Conservation (phyloP, 1,140 invertebrate species). For the Temnothorax curvispinosus region DNA sequence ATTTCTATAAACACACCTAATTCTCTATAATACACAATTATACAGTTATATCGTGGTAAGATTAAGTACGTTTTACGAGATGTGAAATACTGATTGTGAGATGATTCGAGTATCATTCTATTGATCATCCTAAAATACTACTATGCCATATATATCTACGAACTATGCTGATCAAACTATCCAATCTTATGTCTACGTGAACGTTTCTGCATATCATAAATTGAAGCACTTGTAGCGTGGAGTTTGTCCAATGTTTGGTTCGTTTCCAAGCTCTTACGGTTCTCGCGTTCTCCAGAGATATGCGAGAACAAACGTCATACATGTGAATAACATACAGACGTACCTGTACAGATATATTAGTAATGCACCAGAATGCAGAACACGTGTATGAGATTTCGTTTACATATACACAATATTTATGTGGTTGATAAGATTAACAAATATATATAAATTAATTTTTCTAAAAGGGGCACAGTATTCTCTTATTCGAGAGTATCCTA, state of each 20-base stretch:
- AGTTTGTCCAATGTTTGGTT: slow-evolving; percentile 5
- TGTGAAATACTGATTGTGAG: not conserved
- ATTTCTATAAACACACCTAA: not conserved
- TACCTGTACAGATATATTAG: not conserved
- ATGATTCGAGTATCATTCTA: not conserved
- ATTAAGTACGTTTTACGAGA: not conserved
- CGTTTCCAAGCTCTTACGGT: slow-evolving; percentile 21
- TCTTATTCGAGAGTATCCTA: not conserved
- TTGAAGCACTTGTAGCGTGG: slow-evolving; percentile 5
- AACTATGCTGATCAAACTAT: not conserved
- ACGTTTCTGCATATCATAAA: slow-evolving; percentile 34
- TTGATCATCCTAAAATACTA: not conserved
- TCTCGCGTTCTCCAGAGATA: not conserved
- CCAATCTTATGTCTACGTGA: not conserved
- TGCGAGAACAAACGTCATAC: not conserved
- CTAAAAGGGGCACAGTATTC: not conserved
- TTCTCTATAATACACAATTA: not conserved
- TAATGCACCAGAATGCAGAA: not conserved
- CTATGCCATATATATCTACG: not conserved
- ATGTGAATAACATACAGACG: not conserved
- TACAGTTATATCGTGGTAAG: not conserved
- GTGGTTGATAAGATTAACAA: not conserved
- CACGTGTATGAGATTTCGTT: not conserved
- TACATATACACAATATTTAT: slow-evolving; percentile 20
- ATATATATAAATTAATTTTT: slow-evolving; percentile 2